Evolutionary conservation across 2,888 invertebrate genomes (phyloP).

Genomic region (Elysia crispata): DNA sequence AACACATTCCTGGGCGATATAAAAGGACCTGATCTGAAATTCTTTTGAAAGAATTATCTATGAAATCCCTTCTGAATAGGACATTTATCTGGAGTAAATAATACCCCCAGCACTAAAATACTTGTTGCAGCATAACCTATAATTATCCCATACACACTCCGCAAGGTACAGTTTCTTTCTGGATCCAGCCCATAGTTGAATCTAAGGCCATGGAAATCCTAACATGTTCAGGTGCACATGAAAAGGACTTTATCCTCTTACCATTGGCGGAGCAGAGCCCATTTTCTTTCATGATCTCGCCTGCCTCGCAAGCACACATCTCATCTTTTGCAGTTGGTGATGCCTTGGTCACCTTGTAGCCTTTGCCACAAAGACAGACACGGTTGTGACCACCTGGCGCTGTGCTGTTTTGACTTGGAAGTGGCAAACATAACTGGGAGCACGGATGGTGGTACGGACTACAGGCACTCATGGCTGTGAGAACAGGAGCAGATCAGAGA

Average conservation of each 20-base stretch:
- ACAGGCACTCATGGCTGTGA: slow-evolving; percentile 81
- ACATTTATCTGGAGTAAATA: too few relatives aligned
- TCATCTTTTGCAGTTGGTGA: slow-evolving; percentile 59
- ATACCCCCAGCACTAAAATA: too few relatives aligned
- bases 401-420: slow-evolving; percentile 78
- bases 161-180: too few relatives aligned
- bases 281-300: slow-evolving; percentile 23
- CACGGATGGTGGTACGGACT: slow-evolving; percentile 80
- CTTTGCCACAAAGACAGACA: slow-evolving; percentile 90
- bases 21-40: too few relatives aligned
- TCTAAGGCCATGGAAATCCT: too few relatives aligned
- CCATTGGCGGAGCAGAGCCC: slow-evolving; percentile 7
- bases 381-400: slow-evolving; percentile 74
- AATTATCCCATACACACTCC: too few relatives aligned
- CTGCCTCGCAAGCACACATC: slow-evolving; percentile 48
- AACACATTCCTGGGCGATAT: too few relatives aligned
- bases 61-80: too few relatives aligned
- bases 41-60: too few relatives aligned
- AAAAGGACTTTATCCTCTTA: slow-evolving; percentile 6
- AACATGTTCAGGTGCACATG: too few relatives aligned
- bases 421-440: slow-evolving; percentile 87
- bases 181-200: too few relatives aligned
- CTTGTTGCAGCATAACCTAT: too few relatives aligned
- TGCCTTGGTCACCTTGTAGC: slow-evolving; percentile 69
- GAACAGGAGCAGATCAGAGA: not conserved